Percentiles rank a stretch among this genome's conserved stretches.
Conservation (phyloP, 2,797 vertebrate species). For the Apogon hyalosoma region DNA sequence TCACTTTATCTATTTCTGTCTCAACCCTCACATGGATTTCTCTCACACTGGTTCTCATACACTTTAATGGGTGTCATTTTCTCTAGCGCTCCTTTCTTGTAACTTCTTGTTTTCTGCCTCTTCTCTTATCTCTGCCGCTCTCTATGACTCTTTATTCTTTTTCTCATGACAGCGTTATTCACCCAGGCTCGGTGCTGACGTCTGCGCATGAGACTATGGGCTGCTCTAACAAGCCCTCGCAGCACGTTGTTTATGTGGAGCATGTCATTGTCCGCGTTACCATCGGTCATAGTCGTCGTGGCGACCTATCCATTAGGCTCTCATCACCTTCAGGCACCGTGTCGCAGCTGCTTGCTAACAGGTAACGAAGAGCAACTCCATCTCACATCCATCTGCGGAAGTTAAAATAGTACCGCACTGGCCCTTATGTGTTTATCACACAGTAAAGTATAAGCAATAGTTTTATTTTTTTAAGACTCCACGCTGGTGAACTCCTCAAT, state of each 20-base stretch:
- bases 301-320: constrained; percentile 93
- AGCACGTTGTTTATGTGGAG: constrained; percentile 91
- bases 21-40: constrained; percentile 48
- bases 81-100: constrained; percentile 28
- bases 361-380: constrained; percentile 78
- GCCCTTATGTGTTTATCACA: background rate
- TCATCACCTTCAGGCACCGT: constrained; percentile 92
- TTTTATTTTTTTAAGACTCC: constrained; percentile 21
- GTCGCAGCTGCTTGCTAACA: constrained; percentile 92
- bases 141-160: constrained; percentile 26
- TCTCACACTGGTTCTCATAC: constrained; percentile 36
- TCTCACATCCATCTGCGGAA: background rate
- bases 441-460: background rate
- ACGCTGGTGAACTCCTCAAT: constrained; percentile 22
- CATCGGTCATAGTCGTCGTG: constrained; percentile 89
- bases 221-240: constrained; percentile 85
- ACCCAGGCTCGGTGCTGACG: constrained; percentile 86
- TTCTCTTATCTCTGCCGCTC: constrained; percentile 37
- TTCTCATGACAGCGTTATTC: constrained; percentile 85
- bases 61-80: constrained; percentile 48
- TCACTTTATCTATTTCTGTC: constrained; percentile 61
- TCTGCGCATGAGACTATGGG: constrained; percentile 88
- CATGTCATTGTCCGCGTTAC: constrained; percentile 90
- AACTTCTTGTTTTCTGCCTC: constrained; percentile 32
- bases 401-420: background rate